Conservation (phyloP, 2,888 invertebrate genomes). For the Dynastes hyllus region DNA sequence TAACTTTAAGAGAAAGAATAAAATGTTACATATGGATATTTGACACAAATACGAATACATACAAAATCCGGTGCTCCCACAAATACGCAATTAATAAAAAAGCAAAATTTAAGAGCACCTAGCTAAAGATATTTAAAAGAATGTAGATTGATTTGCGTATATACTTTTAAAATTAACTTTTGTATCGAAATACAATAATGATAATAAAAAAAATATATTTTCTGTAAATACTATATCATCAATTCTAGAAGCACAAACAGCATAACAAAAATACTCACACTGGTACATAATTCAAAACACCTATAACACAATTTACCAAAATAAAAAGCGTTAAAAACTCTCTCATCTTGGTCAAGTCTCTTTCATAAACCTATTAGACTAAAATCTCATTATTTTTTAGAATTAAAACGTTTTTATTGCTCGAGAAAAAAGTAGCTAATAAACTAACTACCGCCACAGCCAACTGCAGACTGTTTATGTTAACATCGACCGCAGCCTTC, state of each 20-base stretch:
- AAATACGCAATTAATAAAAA: too few relatives aligned
- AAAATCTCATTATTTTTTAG: not conserved
- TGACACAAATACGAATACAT: too few relatives aligned
- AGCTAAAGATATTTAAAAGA: too few relatives aligned
- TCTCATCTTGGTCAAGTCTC: conserved; percentile 28
- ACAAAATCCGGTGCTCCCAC: too few relatives aligned
- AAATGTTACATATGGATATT: too few relatives aligned
- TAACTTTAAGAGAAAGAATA: too few relatives aligned
- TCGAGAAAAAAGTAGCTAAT: too few relatives aligned
- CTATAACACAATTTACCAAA: conserved; percentile 26
- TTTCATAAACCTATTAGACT: not conserved
- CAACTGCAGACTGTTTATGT: conserved; percentile 22
- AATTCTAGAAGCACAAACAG: not conserved
- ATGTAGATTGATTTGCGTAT: too few relatives aligned
- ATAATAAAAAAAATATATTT: too few relatives aligned
- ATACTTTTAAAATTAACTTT: not conserved
- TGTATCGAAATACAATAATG: too few relatives aligned
- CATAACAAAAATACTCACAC: conserved; percentile 35
- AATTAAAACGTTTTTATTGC: not conserved
- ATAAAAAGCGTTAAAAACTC: conserved; percentile 30
- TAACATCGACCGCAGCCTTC: not conserved
- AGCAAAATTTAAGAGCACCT: too few relatives aligned
- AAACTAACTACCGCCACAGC: conserved; percentile 6
- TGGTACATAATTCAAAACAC: conserved; percentile 21
- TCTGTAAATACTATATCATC: too few relatives aligned